Base-by-base conservation (phyloP, 1,140 invertebrate species). In the Mercenaria mercenaria region DNA sequence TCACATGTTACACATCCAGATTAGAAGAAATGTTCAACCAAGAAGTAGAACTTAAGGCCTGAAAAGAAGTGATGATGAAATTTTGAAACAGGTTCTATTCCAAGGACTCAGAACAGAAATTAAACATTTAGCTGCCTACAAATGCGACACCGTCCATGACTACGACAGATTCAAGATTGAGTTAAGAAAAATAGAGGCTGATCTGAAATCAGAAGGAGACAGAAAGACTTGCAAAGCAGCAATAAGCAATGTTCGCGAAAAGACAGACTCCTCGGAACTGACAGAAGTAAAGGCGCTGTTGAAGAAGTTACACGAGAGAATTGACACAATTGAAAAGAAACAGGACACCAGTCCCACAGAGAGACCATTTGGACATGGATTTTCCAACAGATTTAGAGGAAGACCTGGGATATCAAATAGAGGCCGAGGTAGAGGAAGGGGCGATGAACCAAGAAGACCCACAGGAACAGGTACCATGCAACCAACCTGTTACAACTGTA, bases 91-190 rank as follows among this genome's bases (percentile, higher is more conserved):
- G 3, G 50, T 80, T 43, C 32, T 80, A 10, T 56, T 56, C 34
- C 10, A 80, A 80, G 77, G 77, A 4, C 52, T 80, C 4, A 3
- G 18, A 32, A 2, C 23, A 34, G 18, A 26, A 43, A 11, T 80
- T 3, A 80, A 56, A 80, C 43, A 56, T 32, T 3, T 37, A 11
- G 6, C 77, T 56, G 23, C 52, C 34, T 80, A 80, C n/a, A 80
- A 80, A 37, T 56, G 8, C 41, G 77, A 80, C 10, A 56, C 26
- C 29, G 41, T 59, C 6, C 1, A 18, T 4, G 77, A 80, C 20
- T 80, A 80, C 34, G 52, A 80, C 43, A 52, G 29, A 32, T 80
- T 80, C 52, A 80, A 80, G 50, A 59, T 59, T 29, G 77, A 80
- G 34, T 8, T 80, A 32, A 80, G 77, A 59, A 80, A 80, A 37